Evolutionary conservation across 2,888 invertebrate genomes (phyloP).

Genomic region (Drosophila eohydei): DNA sequence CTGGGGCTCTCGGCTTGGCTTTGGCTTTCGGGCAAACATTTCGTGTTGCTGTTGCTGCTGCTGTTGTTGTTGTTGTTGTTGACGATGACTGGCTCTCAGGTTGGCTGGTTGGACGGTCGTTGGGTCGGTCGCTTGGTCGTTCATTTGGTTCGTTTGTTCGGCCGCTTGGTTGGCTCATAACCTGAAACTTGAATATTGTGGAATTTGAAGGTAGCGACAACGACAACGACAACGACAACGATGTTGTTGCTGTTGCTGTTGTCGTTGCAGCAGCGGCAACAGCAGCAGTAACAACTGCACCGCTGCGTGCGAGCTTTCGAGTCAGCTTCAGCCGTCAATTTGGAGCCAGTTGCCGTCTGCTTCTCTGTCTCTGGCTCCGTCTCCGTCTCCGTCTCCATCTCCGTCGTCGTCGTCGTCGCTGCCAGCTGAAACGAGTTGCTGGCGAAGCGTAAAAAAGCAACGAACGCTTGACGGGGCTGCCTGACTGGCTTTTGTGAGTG

Average conservation of each 20-base stretch:
- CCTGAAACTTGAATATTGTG: conserved; percentile 81
- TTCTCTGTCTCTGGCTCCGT: neutral
- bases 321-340: conserved; percentile 70
- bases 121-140: conserved; percentile 41
- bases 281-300: conserved; percentile 55
- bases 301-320: conserved; percentile 80
- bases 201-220: conserved; percentile 76
- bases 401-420: conserved; percentile 12
- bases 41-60: conserved; percentile 45
- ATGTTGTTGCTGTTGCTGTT: conserved; percentile 23
- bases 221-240: conserved; percentile 27
- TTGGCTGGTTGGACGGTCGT: conserved; percentile 44
- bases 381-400: conserved; percentile 8
- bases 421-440: conserved; percentile 76
- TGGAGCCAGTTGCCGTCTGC: conserved; percentile 66
- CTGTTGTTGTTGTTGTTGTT: conserved; percentile 44
- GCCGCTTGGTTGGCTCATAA: conserved; percentile 74
- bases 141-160: conserved; percentile 44
- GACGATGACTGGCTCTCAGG: conserved; percentile 77
- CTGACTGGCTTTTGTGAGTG: conserved; percentile 58
- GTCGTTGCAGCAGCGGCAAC: conserved; percentile 19
- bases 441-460: conserved; percentile 74
- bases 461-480: conserved; percentile 52
- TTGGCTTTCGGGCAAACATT: conserved; percentile 78
- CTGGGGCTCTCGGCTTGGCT: conserved; percentile 67